Base-by-base conservation (phyloP, 2,113 vertebrate genomes). In the Scomber scombrus region DNA sequence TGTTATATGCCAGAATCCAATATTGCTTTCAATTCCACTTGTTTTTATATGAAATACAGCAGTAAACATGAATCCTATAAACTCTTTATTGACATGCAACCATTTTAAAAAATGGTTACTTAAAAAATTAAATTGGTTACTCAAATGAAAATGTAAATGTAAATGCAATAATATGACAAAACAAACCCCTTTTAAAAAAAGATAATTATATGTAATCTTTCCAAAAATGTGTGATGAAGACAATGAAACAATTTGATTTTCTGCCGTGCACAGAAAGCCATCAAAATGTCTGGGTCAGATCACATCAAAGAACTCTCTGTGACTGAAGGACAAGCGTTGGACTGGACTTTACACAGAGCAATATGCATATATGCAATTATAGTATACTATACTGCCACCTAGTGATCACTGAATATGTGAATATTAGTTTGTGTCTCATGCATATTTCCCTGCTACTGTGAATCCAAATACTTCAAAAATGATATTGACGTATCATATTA, bases 351-450 rank as follows among this genome's bases (percentile, higher is more conserved):
- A 26, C 75, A 76, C 50, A 29, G 77, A 82, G 56, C 11, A 47
- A 87, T 89, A 85, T 92, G 78, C 88, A 92, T 87, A 84, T 87
- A 65, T 88, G 85, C 80, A 87, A 91, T 92, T 93, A 82, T 72
- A 81, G 95, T 93, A 92, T 96, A 88, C 81, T 82, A 92, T 85
- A 94, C 89, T 96, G 97, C 98, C 97, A 98, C 95, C 98, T 98
- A 97, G 97, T 94, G 97, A 88, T 93, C 74, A 66, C 3, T 68
- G 18, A 58, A 75, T 71, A 61, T 74, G 81, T 87, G 52, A 62
- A 64, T 79, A 71, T 19, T 14, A 45, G 23, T 45, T 49, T 45
- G 29, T 16, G 18, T 6, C 26, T 67, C 57, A 58, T 75, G 70
- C 50, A 82, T 66, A 34, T 76, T 58, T n/a, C 51, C 8, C 49